Conservation (phyloP, 2,888 invertebrate species). For the Sphinx pinastri region DNA sequence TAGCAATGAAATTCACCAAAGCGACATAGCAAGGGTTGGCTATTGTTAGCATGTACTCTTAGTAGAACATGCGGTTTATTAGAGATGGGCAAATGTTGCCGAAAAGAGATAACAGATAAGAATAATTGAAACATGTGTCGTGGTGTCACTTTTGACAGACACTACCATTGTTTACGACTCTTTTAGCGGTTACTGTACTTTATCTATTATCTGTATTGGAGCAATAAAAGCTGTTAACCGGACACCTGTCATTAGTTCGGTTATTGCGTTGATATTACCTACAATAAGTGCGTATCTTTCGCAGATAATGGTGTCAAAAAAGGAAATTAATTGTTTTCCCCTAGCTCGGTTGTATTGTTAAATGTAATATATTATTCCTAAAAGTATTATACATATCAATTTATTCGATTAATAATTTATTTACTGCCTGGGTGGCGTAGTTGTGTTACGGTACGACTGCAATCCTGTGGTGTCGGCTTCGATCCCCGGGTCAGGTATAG, state of each 20-base stretch:
- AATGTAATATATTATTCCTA: no score
- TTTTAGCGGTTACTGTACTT: conserved; percentile 55
- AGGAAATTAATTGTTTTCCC: no score
- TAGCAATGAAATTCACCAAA: no score
- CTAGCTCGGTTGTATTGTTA: no score
- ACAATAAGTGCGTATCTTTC: background rate
- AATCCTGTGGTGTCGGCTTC: no score
- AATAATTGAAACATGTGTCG: conserved; percentile 81
- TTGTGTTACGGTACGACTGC: no score
- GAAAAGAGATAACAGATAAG: conserved; percentile 68
- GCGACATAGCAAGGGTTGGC: no score
- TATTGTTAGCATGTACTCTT: background rate
- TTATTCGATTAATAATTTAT: no score
- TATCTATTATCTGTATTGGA: conserved; percentile 58
- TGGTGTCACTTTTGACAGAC: conserved; percentile 51
- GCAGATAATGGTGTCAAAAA: background rate
- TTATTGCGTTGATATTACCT: conserved; percentile 1
- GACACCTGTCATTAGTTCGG: conserved; percentile 66
- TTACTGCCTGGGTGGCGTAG: no score
- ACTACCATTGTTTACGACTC: conserved; percentile 53
- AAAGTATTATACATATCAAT: no score
- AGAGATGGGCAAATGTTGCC: conserved; percentile 45
- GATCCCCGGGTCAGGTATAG: no score
- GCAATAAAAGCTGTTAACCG: conserved; percentile 68
- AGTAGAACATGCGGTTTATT: conserved; percentile 2